Evolutionary conservation across 2,113 vertebrate species (phyloP).

Genomic region (Eolophus roseicapilla): DNA sequence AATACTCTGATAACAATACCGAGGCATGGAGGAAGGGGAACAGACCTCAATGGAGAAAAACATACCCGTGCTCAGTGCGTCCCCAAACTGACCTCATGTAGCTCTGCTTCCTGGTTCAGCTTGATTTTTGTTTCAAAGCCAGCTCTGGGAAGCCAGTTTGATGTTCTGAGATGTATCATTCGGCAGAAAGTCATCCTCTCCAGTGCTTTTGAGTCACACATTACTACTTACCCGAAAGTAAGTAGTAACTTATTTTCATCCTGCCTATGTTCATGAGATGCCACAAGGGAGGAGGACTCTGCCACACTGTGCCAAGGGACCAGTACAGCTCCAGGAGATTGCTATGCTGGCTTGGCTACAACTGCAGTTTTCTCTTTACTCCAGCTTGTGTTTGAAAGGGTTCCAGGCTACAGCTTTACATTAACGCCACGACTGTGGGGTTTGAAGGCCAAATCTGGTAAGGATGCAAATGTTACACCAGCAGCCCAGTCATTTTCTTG

Average conservation of each 20-base stretch:
- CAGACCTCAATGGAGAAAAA: not conserved
- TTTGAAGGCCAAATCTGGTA: not conserved
- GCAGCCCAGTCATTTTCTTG: not conserved
- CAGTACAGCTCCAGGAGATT: not conserved
- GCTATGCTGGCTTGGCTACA: not conserved
- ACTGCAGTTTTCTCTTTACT: not conserved
- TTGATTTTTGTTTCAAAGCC: not conserved
- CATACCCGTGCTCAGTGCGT: not conserved
- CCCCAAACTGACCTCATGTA: not conserved
- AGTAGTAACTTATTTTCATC: not conserved
- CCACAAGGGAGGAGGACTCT: not conserved
- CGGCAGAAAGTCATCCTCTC: not conserved
- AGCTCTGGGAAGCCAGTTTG: not conserved
- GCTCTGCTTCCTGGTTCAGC: not conserved
- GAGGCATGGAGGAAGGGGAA: not conserved
- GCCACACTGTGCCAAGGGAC: fast-evolving
- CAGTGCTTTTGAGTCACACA: not conserved
- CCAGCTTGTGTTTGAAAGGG: not conserved
- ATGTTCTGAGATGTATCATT: not conserved
- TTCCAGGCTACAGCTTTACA: not conserved
- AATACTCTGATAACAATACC: not conserved
- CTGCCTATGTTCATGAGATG: not conserved
- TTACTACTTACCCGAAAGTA: not conserved
- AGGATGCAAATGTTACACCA: not conserved
- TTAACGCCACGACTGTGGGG: fast-evolving